Evolutionary conservation across 1,140 invertebrate species (phyloP).

Genomic region (Trichonephila clavata): DNA sequence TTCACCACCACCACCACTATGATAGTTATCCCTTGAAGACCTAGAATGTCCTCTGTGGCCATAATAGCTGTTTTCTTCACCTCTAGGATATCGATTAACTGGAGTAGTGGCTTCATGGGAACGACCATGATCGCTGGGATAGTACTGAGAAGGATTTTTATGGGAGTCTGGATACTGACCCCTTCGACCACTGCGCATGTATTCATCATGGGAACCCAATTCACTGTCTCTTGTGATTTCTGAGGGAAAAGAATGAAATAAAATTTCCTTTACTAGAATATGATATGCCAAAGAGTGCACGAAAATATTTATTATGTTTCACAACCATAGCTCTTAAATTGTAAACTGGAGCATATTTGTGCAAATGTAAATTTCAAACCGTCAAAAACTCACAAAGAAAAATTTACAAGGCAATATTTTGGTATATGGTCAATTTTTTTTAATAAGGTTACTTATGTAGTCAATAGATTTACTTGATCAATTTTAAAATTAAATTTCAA

Average conservation of each 20-base stretch:
- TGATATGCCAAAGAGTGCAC: neutral
- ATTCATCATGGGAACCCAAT: constrained; percentile 65
- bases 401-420: too few species aligned
- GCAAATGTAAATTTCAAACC: too few species aligned
- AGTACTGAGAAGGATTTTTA: constrained; percentile 62
- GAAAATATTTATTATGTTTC: neutral
- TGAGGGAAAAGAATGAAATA: constrained; percentile 80
- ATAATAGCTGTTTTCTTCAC: constrained; percentile 59
- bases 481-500: too few species aligned
- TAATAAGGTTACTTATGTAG: too few species aligned
- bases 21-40: constrained; percentile 49
- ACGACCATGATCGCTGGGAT: constrained; percentile 42
- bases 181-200: constrained; percentile 55
- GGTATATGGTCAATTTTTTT: too few species aligned
- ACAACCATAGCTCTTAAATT: neutral
- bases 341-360: too few species aligned
- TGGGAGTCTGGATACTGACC: constrained; percentile 32
- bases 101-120: constrained; percentile 55
- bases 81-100: constrained; percentile 7
- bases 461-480: too few species aligned
- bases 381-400: too few species aligned
- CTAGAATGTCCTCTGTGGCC: constrained; percentile 49
- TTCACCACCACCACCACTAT: constrained; percentile 59
- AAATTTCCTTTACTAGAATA: neutral
- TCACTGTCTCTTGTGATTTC: constrained; percentile 93